Conservation (phyloP, 92 coral and sea anemone genomes). For the Scolanthus callimorphus region DNA sequence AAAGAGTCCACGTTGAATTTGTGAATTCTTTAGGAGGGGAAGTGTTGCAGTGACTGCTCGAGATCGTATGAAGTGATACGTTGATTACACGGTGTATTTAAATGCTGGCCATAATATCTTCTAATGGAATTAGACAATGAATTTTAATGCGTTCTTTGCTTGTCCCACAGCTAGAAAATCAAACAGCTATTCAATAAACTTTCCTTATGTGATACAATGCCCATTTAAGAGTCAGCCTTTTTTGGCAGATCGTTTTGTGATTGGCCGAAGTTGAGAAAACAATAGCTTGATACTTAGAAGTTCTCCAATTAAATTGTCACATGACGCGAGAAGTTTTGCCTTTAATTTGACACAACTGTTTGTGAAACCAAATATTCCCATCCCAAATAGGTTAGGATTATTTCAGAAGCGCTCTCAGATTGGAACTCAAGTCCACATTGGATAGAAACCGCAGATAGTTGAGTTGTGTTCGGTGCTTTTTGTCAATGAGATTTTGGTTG, state of each 20-base stretch:
- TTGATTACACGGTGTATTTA: constrained; percentile 65
- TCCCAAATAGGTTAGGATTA: no score
- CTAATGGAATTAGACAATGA: constrained; percentile 91
- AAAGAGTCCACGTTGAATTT: not conserved
- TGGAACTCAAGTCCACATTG: no score
- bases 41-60: not conserved
- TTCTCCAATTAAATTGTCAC: constrained; percentile 32
- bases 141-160: constrained; percentile 91
- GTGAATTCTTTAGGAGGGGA: not conserved
- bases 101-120: constrained; percentile 46
- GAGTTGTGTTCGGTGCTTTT: constrained; percentile 33
- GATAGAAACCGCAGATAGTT: no score
- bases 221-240: constrained; percentile 51
- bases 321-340: constrained; percentile 52
- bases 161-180: constrained; percentile 82
- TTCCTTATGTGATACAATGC: constrained; percentile 71
- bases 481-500: constrained; percentile 64
- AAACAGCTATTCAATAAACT: constrained; percentile 89
- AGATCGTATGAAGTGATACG: constrained; percentile 22
- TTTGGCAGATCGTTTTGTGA: constrained; percentile 36
- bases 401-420: no score
- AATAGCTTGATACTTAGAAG: constrained; percentile 5
- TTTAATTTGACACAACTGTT: constrained; percentile 57
- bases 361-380: constrained; percentile 53
- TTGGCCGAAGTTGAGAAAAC: constrained; percentile 42